Evolutionary conservation across 1,140 invertebrate species (phyloP), one percentile per base, ranked within the genome.

Genomic region (Portunus trituberculatus): DNA sequence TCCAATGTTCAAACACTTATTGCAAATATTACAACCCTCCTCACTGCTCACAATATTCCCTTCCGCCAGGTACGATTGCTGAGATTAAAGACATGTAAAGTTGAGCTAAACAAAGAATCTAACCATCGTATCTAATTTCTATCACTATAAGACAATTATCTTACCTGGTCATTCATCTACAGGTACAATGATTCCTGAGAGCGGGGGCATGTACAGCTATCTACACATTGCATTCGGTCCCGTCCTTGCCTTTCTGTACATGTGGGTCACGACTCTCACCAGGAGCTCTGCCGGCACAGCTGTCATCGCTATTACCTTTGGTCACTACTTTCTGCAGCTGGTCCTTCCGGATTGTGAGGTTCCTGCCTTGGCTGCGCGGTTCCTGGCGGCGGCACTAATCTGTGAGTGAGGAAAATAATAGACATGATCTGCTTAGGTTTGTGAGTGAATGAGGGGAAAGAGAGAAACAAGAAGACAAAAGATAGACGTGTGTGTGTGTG

Each of bases 181-280:
- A 97, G 97, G 97, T 28, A 97, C 97, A 0, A 97, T 97, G 97
- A 97, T 98, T 95, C 98, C 98, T 0, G 98, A 99, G 96, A 99
- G 98, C 92, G 99, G 99, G 1, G 99, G 99, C 14, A 99, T 99
- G 97, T 99, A 99, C 97, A 98, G 98, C 14, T 99, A 99, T 96
- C 98, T 99, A 95, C 97, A 98, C 96, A 98, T 98, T 97, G 98
- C 99, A 0, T 99, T 99, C 97, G 99, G 99, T n/a, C 98, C 98
- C n/a, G 97, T 99, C 45, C 98, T 98, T 16, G 99, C 99, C 0
- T 99, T 99, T 97, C 97, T 99, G 2, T 99, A 99, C 97, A 97
- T 99, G 2, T 99, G 99, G 99, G 99, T 98, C 48, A 97, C 98
- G 20, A 97, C 98, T 91, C 98, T 99, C 96, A 98, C 99, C 94